Evolutionary conservation across 2,888 invertebrate species (phyloP).

Genomic region (Plemyria rubiginata): DNA sequence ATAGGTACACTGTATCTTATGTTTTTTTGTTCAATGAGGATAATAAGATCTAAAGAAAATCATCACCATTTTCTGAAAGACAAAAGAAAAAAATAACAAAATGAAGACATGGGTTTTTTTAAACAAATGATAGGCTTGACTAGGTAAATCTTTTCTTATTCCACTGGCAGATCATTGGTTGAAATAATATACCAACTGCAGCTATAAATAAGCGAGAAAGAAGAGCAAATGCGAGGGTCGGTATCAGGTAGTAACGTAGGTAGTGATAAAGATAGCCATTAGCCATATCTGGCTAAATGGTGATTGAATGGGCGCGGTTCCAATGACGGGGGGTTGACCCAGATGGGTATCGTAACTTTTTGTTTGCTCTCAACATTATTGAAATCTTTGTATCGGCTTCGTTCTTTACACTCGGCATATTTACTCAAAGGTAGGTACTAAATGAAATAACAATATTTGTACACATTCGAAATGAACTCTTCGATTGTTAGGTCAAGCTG

Average conservation of each 20-base stretch:
- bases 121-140: too few species aligned
- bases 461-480: conserved; percentile 53
- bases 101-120: too few species aligned
- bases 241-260: conserved; percentile 1
- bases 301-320: conserved; percentile 34
- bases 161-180: too few species aligned
- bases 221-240: background rate
- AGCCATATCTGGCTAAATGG: conserved; percentile 26
- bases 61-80: too few species aligned
- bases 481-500: conserved; percentile 52
- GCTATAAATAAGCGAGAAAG: background rate
- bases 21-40: too few species aligned
- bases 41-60: too few species aligned
- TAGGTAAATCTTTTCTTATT: too few species aligned
- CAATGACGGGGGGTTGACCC: conserved; percentile 24
- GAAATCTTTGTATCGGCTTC: conserved; percentile 1
- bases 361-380: conserved; percentile 25
- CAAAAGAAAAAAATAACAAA: too few species aligned
- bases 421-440: background rate
- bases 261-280: background rate
- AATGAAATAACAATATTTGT: conserved; percentile 11
- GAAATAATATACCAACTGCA: background rate
- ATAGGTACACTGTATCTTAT: too few species aligned
- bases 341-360: conserved; percentile 22
- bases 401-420: background rate